A percentile compares a stretch with the other conserved stretches of the same genome.
These are phyloP conservation scores for Drosophila greeni DNA, from an alignment of 2,888 invertebrate species.

Conservation along the genomic window DNA sequence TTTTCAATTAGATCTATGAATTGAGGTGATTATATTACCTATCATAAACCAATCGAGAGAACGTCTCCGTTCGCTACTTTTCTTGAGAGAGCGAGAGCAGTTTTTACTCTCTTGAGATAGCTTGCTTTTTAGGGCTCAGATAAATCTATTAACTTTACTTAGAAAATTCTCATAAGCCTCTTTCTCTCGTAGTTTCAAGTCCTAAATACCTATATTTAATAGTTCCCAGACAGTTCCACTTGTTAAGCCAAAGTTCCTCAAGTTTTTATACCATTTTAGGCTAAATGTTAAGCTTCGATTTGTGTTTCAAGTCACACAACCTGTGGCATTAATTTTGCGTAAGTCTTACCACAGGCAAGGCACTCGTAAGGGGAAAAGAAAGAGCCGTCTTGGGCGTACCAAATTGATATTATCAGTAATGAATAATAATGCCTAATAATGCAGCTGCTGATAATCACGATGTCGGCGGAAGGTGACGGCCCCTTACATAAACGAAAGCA, in stretches of 20 bases:
- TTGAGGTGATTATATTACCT: too few species aligned
- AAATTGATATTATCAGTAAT: constrained; percentile 54
- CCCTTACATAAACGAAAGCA: constrained; percentile 59
- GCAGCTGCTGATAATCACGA: constrained; percentile 20
- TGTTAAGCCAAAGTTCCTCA: not conserved
- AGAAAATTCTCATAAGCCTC: too few species aligned
- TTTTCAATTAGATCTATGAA: too few species aligned
- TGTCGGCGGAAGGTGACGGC: constrained; percentile 30
- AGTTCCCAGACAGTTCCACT: too few species aligned
- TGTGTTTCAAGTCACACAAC: not conserved
- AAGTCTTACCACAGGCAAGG: constrained; percentile 5
- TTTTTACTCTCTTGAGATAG: too few species aligned
- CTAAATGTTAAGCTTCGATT: not conserved
- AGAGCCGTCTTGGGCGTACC: constrained; percentile 24
- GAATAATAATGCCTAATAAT: constrained; percentile 62
- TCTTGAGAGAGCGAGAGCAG: too few species aligned
- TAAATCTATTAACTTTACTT: too few species aligned
- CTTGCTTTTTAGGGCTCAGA: too few species aligned
- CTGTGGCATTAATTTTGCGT: constrained; percentile 25
- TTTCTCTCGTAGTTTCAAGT: too few species aligned
- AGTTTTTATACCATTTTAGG: not conserved
- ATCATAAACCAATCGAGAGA: too few species aligned
- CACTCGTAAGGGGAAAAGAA: not conserved
- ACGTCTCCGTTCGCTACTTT: too few species aligned
- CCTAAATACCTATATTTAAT: too few species aligned